Conservation (phyloP, 2,888 invertebrate species). For the Drosophila trichaetosa region DNA sequence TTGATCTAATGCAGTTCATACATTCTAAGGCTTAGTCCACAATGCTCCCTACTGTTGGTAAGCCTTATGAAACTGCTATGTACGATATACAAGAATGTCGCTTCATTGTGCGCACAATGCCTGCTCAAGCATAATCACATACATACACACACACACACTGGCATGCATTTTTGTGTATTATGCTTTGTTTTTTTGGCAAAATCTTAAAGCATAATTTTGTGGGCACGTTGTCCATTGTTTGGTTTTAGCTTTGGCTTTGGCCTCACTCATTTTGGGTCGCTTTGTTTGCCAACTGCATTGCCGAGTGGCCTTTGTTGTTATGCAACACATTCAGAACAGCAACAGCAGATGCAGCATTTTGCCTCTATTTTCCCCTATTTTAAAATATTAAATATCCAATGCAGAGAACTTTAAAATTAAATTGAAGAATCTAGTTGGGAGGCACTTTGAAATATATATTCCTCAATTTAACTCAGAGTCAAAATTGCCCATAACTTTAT, state of each 20-base stretch:
- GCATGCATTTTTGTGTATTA: background rate
- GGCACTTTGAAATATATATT: slow-evolving; percentile 35
- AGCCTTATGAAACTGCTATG: slow-evolving; percentile 6
- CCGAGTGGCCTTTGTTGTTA: slow-evolving; percentile 64
- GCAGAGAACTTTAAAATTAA: slow-evolving; percentile 36
- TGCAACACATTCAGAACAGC: slow-evolving; percentile 22
- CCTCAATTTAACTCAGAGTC: slow-evolving; percentile 39
- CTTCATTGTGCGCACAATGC: slow-evolving; percentile 52
- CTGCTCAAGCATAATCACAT: slow-evolving; percentile 36
- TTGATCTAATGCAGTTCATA: slow-evolving; percentile 37
- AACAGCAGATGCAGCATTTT: slow-evolving; percentile 17
- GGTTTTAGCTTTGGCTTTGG: slow-evolving; percentile 43
- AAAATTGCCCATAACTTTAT: slow-evolving; percentile 69
- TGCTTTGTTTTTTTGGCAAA: slow-evolving; percentile 35
- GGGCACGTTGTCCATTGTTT: slow-evolving; percentile 64
- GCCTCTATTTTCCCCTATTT: slow-evolving; percentile 27
- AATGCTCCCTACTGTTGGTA: slow-evolving; percentile 11
- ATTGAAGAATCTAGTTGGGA: background rate
- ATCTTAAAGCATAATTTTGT: slow-evolving; percentile 73
- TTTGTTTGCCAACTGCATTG: slow-evolving; percentile 75
- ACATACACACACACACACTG: slow-evolving; percentile 6
- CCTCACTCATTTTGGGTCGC: slow-evolving; percentile 30
- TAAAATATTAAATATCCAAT: slow-evolving; percentile 70
- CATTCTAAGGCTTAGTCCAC: slow-evolving; percentile 21
- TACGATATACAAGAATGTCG: slow-evolving; percentile 22